Percentiles rank a stretch among this genome's conserved stretches.
phyloP scores from a whole-genome alignment of 2,113 vertebrate species.

The Columba janthina region DNA sequence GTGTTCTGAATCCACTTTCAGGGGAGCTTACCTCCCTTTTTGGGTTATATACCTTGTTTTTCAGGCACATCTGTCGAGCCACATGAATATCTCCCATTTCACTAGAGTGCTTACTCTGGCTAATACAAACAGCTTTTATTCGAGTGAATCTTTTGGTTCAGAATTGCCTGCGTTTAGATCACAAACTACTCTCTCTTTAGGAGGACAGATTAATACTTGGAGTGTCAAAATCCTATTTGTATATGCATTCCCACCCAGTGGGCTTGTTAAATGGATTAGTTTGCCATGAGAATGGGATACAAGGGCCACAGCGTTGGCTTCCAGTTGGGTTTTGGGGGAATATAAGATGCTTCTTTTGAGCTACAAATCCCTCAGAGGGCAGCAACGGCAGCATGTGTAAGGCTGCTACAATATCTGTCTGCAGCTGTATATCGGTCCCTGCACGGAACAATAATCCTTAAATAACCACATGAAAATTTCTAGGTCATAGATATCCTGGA shows the following conservation, averaged over 20 bases:
- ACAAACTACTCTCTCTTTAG: not conserved
- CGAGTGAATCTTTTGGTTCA: not conserved
- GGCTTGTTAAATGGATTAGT: not conserved
- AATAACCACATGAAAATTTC: not conserved
- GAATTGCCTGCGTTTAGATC: not conserved
- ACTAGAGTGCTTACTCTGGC: not conserved
- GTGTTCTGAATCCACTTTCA: not conserved
- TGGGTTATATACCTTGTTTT: not conserved
- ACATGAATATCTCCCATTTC: not conserved
- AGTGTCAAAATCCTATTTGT: not conserved
- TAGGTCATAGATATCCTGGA: not conserved
- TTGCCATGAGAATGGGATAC: not conserved
- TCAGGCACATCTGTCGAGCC: not conserved
- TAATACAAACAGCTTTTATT: not conserved
- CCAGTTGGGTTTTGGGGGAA: not conserved
- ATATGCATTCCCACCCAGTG: not conserved
- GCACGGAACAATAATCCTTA: not conserved
- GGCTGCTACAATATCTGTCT: not conserved
- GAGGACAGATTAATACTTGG: not conserved
- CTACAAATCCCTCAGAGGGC: not conserved
- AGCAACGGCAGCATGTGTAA: not conserved
- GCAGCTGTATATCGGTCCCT: rapidly evolving
- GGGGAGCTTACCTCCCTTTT: not conserved
- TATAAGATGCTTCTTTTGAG: not conserved
- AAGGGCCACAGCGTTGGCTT: not conserved